phyloP scores from a whole-genome alignment of 2,888 invertebrate genomes.

The Lycaena phlaeas region DNA sequence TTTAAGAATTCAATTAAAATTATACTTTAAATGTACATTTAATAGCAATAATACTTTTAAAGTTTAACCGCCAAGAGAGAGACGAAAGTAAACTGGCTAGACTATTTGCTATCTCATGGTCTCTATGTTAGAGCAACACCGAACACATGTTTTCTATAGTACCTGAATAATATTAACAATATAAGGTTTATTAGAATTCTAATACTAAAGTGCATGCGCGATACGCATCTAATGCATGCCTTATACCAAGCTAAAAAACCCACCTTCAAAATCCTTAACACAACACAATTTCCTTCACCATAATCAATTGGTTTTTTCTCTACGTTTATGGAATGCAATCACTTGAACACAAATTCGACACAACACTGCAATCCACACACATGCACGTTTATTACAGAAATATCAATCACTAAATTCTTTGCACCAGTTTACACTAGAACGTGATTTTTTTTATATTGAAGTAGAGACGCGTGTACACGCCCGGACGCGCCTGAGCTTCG shows the following conservation, averaged over 20 bases:
- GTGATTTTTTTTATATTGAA: conserved; percentile 30
- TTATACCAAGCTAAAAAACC: conserved; percentile 24
- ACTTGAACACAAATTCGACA: conserved; percentile 30
- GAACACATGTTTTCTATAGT: too few species aligned
- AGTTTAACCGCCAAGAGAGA: too few species aligned
- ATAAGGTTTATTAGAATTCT: background rate
- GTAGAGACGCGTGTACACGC: conserved; percentile 31
- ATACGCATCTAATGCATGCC: background rate
- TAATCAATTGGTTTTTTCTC: conserved; percentile 46
- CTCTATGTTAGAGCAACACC: too few species aligned
- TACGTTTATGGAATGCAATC: conserved; percentile 20
- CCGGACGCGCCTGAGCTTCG: conserved; percentile 38
- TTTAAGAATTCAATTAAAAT: too few species aligned
- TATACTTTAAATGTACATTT: too few species aligned
- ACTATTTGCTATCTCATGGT: too few species aligned
- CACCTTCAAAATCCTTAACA: conserved; percentile 61
- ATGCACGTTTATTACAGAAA: conserved; percentile 15
- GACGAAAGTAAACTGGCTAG: too few species aligned
- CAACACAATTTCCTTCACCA: conserved; percentile 44
- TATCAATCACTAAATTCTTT: conserved; percentile 19
- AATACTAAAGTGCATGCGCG: background rate
- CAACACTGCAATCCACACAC: conserved; percentile 62
- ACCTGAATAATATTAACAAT: too few species aligned
- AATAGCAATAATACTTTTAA: too few species aligned
- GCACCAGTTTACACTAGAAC: conserved; percentile 28